These are phyloP conservation scores for Eupithecia subfuscata DNA, from an alignment of 2,888 invertebrate species.

Conservation along the genomic window DNA sequence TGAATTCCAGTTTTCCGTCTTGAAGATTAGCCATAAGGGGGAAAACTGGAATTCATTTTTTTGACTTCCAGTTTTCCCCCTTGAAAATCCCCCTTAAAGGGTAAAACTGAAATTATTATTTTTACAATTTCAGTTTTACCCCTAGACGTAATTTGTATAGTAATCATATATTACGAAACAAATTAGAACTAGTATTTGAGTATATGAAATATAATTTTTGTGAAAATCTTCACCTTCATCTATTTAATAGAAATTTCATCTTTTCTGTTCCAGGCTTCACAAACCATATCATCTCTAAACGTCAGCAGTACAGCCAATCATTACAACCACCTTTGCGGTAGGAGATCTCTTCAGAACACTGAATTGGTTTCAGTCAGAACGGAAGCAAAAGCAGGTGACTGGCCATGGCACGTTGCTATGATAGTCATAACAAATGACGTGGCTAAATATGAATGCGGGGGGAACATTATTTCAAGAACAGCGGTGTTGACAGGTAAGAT, in stretches of 20 bases:
- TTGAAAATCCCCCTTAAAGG: too few relatives aligned
- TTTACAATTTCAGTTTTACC: too few relatives aligned
- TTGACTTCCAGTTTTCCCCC: too few relatives aligned
- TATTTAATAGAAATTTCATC: background rate
- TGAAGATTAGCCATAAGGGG: too few relatives aligned
- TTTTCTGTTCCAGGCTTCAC: slow-evolving; percentile 53
- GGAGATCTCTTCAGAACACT: slow-evolving; percentile 64
- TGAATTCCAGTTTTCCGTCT: too few relatives aligned
- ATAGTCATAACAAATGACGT: slow-evolving; percentile 46
- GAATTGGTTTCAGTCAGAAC: slow-evolving; percentile 68
- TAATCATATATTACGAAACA: too few relatives aligned
- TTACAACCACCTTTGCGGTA: slow-evolving; percentile 67
- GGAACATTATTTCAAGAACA: slow-evolving; percentile 71
- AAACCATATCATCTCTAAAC: slow-evolving; percentile 58
- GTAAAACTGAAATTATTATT: too few relatives aligned
- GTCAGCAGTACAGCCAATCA: slow-evolving; percentile 47
- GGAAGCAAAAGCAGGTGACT: slow-evolving; percentile 69
- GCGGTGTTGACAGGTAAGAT: slow-evolving; percentile 71
- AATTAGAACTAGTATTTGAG: too few relatives aligned
- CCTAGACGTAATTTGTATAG: too few relatives aligned
- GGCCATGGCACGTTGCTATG: slow-evolving; percentile 79
- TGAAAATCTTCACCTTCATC: background rate
- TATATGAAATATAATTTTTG: too few relatives aligned
- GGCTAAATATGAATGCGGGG: slow-evolving; percentile 67
- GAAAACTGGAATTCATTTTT: too few relatives aligned